phyloP scores from a whole-genome alignment of 2,888 invertebrate genomes.

The Liposcelis brunnea region DNA sequence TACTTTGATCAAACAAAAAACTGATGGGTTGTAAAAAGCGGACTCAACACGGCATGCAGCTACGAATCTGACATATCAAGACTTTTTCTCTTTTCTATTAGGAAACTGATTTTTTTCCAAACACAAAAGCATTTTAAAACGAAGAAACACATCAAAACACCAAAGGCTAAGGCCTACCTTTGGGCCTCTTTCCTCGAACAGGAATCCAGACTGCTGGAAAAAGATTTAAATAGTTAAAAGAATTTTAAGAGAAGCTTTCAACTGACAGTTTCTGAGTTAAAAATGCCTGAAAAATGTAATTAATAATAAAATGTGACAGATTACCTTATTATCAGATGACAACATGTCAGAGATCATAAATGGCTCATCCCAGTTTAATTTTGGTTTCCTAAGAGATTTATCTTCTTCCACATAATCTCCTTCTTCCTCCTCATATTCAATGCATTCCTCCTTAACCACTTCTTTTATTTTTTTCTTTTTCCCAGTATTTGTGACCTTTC shows the following conservation, averaged over 20 bases:
- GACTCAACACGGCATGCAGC: too few species aligned
- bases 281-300: too few species aligned
- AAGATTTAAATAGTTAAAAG: neutral
- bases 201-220: neutral
- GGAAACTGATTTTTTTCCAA: too few species aligned
- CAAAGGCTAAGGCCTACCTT: neutral
- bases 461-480: neutral
- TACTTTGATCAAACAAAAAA: too few species aligned
- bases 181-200: slow-evolving; percentile 1
- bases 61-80: too few species aligned
- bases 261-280: too few species aligned
- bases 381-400: slow-evolving; percentile 2
- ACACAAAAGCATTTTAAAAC: neutral
- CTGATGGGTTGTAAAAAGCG: too few species aligned
- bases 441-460: slow-evolving; percentile 2
- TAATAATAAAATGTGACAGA: neutral
- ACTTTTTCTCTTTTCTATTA: too few species aligned
- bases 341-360: slow-evolving; percentile 6
- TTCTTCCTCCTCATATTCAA: neutral
- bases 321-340: neutral
- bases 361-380: slow-evolving; percentile 8
- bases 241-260: too few species aligned
- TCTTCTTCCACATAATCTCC: slow-evolving; percentile 4
- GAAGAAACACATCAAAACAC: too few species aligned
- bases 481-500: neutral